Evolutionary conservation across 2,797 vertebrate genomes (phyloP).

Genomic region (Dermochelys coriacea): DNA sequence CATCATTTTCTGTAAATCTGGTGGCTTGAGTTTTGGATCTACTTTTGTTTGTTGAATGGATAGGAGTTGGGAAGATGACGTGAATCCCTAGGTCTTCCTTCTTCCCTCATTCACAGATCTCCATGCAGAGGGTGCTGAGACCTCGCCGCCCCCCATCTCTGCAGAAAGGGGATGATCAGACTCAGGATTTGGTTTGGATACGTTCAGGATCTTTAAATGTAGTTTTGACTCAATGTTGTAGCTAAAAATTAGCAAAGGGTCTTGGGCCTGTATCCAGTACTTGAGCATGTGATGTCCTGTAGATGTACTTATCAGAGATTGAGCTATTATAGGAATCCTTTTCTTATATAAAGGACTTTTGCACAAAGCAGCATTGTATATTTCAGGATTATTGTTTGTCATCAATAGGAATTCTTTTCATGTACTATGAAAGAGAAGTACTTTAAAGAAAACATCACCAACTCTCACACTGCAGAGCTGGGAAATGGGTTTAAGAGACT

Average conservation of each 20-base stretch:
- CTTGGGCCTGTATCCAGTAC: neutral
- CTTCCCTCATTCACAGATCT: neutral
- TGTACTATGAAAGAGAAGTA: neutral
- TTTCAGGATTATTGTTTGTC: neutral
- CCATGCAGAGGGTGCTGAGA: neutral
- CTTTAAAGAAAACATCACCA: neutral
- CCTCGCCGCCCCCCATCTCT: neutral
- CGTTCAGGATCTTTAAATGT: slow-evolving; percentile 52
- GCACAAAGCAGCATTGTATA: neutral
- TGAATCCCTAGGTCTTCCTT: neutral
- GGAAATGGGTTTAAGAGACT: neutral
- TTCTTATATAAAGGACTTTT: slow-evolving; percentile 47
- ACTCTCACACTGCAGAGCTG: neutral
- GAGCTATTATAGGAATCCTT: neutral
- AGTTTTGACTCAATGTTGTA: slow-evolving; percentile 36
- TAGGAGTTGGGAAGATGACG: neutral
- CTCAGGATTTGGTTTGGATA: slow-evolving; percentile 12
- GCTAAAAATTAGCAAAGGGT: slow-evolving; percentile 32
- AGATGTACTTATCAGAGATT: neutral
- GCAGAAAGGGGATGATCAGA: neutral
- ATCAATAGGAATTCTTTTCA: neutral
- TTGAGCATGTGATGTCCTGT: neutral
- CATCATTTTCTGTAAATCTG: neutral
- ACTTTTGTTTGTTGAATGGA: neutral
- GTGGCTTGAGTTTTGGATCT: neutral